These are phyloP conservation scores for Harmothoe impar DNA, from an alignment of 2,888 invertebrate species.

Conservation along the genomic window DNA sequence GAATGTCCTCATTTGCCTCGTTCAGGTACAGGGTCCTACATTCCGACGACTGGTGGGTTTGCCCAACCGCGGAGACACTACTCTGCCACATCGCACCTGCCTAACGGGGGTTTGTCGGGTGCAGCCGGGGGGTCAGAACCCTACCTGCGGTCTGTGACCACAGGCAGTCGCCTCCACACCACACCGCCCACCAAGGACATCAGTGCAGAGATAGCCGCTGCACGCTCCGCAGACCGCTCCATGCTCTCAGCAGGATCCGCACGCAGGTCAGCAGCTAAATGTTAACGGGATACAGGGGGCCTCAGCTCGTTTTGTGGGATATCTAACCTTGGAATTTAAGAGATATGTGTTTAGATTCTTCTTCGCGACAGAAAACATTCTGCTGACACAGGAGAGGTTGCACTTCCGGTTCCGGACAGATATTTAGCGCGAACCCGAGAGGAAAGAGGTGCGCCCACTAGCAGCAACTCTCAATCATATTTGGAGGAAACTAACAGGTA, in stretches of 20 bases:
- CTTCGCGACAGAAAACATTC: no score
- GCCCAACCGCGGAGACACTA: neutral
- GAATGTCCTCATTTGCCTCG: no score
- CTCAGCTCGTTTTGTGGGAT: no score
- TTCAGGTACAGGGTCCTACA: slow-evolving; percentile 41
- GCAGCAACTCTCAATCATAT: no score
- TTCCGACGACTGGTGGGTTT: neutral
- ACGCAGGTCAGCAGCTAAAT: neutral
- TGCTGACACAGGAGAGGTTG: no score
- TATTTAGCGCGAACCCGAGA: no score
- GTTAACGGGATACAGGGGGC: no score
- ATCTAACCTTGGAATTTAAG: no score
- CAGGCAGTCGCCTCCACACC: neutral
- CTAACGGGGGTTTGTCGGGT: neutral
- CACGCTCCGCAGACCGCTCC: neutral
- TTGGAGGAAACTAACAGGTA: no score
- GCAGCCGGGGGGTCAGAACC: neutral
- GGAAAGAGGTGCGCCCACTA: no score
- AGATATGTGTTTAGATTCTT: no score
- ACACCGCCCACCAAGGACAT: slow-evolving; percentile 65
- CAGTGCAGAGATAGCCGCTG: slow-evolving; percentile 2
- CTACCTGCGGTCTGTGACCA: neutral
- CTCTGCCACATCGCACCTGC: neutral
- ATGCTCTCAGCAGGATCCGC: neutral
- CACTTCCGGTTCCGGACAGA: no score